Percentiles rank a stretch among this genome's conserved stretches.
Evolutionary conservation across 2,888 invertebrate genomes (phyloP).

Genomic region (Thereva unica): DNA sequence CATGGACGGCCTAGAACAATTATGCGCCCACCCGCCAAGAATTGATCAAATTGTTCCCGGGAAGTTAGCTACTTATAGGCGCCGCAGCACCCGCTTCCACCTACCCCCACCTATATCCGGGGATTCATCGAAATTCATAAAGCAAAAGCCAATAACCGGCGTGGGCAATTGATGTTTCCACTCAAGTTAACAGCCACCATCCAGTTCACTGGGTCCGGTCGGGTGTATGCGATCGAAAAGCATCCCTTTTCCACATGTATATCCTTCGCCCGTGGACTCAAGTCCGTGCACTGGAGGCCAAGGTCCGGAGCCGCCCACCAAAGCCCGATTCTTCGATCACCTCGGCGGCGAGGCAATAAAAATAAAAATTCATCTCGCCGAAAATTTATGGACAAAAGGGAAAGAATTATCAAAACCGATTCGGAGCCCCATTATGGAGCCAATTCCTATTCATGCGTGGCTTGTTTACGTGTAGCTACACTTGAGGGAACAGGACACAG

Average conservation of each 20-base stretch:
- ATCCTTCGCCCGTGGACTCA: too few relatives aligned
- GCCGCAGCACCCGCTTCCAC: background rate
- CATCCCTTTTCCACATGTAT: too few relatives aligned
- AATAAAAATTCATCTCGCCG: conserved; percentile 31
- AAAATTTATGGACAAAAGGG: conserved; percentile 32
- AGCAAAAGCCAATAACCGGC: conserved; percentile 38
- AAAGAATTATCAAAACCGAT: conserved; percentile 25
- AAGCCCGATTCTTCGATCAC: too few relatives aligned
- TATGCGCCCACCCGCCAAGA: background rate
- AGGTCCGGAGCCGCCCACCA: too few relatives aligned
- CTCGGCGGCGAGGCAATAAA: conserved; percentile 21
- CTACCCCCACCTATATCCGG: background rate
- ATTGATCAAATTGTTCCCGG: conserved; percentile 2
- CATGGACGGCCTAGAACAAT: background rate
- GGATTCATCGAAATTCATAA: conserved; percentile 39
- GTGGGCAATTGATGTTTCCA: conserved; percentile 39
- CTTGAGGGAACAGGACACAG: too few relatives aligned
- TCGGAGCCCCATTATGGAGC: conserved; percentile 21
- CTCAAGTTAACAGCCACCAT: conserved; percentile 36
- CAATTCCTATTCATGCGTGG: conserved; percentile 34
- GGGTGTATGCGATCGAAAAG: background rate
- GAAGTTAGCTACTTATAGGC: background rate
- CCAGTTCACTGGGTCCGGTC: background rate
- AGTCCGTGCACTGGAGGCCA: too few relatives aligned
- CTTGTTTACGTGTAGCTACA: conserved; percentile 34